Base-by-base conservation (phyloP, 2,113 vertebrate genomes). In the Carassius auratus region DNA sequence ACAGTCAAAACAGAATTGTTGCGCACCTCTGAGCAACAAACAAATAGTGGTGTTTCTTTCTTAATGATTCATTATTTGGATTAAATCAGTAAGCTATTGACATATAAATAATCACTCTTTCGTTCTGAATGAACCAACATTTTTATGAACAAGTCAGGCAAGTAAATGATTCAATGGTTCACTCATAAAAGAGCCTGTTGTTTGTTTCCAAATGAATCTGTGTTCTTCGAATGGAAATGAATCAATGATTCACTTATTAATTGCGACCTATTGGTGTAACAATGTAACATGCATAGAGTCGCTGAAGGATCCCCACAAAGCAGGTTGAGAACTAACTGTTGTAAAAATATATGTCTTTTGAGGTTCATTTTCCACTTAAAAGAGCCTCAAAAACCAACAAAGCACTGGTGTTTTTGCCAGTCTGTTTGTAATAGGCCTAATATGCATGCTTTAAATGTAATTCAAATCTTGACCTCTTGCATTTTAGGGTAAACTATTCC, bases 401-500 rank as follows among this genome's bases (percentile, higher is more conserved):
- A 68, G 30, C 30, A 36, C 52, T 55, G 52, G 52, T 55, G 52
- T 55, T 55, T 55, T 17, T 55, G 15, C 52, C 52, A 55, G 4
- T 17, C 52, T 55, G 52, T 55, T 55, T 55, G 52, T 15, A 15
- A 52, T 52, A 30, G 13, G 23, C 30, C 15, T 19, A 55, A 55
- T 55, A 55, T 21, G 7, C 4, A 3, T 71, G 36, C 36, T 71
- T 71, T 71, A 71, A 71, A 71, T 38, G 17, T 10, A 42, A 71
- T 71, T 42, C 3, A 19, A 38, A 71, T 71, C 33, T 42, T 42
- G 33, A 42, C 8, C 36, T 8, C 57, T 59, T 59, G 19, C 57
- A 50, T 75, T 75, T 74, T 74, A n/a, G 12, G 71, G 71, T 74
- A 48, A 23, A 74, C 71, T 75, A 75, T 75, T 48, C 71, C 42